Base-by-base conservation (phyloP, 1,140 invertebrate genomes). In the Pomacea maculata region DNA sequence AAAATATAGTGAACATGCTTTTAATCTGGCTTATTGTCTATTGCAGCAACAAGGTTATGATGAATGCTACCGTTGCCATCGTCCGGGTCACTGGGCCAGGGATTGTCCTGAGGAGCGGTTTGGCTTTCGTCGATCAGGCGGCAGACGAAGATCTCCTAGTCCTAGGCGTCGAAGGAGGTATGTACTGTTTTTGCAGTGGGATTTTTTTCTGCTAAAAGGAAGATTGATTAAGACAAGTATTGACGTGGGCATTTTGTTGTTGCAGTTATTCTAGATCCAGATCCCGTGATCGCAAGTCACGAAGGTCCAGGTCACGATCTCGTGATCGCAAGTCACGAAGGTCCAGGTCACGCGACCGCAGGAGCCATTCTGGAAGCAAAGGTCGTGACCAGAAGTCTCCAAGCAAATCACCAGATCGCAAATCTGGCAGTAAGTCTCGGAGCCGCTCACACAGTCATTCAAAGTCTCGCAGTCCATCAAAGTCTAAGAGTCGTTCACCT, bases 31-130 rank as follows among this genome's bases (percentile, higher is more conserved):
- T 6, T 45, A 45, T 45, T 45, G 34, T 45, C 34, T 63, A 75
- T 21, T 25, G 55, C 57, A 45, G 78, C 77, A 82, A 34, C 83
- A 91, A 88, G 86, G 85, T 54, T 89, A 88, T 80, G 91, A 92
- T 87, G 91, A 92, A 75, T 92, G 92, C 81, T 92, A 91, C 82
- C 85, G 90, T 65, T 92, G 92, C 83, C 88, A 90, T 72, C 86
- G 91, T 25, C 85, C 86, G 54, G 92, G 92, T 9, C 92, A 92
- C 76, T 91, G 91, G 90, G 91, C 92, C 0, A 81, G 91, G 78
- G 92, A 92, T 82, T 92, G 91, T 85, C 91, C 89, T 52, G 89
- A 92, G 73, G 86, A 88, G 55, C 80, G 86, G 29, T 84, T 84
- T 81, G 84, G 88, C 72, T 84, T 83, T 79, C 80, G 88, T 80